phyloP scores from a whole-genome alignment of 2,888 invertebrate species.

The Tipula lateralis region DNA sequence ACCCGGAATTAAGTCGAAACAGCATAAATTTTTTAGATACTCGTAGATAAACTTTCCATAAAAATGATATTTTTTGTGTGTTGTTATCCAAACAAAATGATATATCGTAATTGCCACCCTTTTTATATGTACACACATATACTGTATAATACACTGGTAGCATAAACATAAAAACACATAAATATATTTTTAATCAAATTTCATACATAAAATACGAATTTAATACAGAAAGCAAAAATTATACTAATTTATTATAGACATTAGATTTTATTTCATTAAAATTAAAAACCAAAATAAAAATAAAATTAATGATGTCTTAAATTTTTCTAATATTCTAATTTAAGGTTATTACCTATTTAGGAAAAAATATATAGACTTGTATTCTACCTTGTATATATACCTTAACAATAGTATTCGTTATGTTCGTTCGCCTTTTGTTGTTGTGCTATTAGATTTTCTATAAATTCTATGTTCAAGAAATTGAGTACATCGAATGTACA shows the following conservation, averaged over 20 bases:
- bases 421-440: neutral
- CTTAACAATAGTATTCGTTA: neutral
- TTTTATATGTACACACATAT: neutral
- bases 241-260: neutral
- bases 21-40: neutral
- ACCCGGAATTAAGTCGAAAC: neutral
- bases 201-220: neutral
- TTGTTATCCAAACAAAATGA: neutral
- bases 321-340: neutral
- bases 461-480: neutral
- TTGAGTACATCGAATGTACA: neutral
- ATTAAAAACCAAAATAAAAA: neutral
- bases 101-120: neutral
- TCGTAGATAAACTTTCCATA: neutral
- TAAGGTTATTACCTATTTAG: constrained; percentile 4
- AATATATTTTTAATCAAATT: neutral
- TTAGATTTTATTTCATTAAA: constrained; percentile 1
- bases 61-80: neutral
- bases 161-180: neutral
- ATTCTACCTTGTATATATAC: neutral
- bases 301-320: neutral
- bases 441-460: neutral
- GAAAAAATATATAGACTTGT: neutral
- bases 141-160: neutral
- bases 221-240: neutral